phyloP scores from a whole-genome alignment of 2,888 invertebrate genomes.

The Ophion ellenae region DNA sequence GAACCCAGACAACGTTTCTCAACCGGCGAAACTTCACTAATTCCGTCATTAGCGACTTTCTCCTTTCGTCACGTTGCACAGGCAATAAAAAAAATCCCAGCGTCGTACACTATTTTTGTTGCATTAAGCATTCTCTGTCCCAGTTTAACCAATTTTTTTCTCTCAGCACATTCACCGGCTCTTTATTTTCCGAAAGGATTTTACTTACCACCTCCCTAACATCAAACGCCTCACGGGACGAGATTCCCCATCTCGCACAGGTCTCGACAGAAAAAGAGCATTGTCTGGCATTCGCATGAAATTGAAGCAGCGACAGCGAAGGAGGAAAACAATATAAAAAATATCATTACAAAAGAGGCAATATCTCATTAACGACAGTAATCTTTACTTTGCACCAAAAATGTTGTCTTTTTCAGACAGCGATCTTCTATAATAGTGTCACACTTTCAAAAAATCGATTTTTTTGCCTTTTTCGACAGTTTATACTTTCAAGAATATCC shows the following conservation, averaged over 20 bases:
- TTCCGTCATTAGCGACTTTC: constrained; percentile 12
- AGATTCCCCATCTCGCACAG: too few relatives aligned
- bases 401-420: too few relatives aligned
- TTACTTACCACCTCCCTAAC: neutral
- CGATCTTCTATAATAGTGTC: too few relatives aligned
- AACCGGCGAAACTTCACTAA: constrained; percentile 33
- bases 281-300: neutral
- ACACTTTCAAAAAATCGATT: too few relatives aligned
- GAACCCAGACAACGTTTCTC: constrained; percentile 16
- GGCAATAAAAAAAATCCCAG: constrained; percentile 42
- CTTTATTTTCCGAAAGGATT: neutral
- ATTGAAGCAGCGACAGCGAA: neutral
- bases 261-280: too few relatives aligned
- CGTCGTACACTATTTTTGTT: neutral
- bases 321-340: too few relatives aligned
- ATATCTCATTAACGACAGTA: too few relatives aligned
- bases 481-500: too few relatives aligned
- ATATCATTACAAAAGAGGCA: too few relatives aligned
- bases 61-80: neutral
- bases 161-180: neutral
- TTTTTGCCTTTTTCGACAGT: too few relatives aligned
- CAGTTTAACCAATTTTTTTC: neutral
- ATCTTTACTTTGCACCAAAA: too few relatives aligned
- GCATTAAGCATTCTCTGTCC: neutral
- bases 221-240: too few relatives aligned